Conservation (phyloP, 2,797 vertebrate species). For the Balearica regulorum region DNA sequence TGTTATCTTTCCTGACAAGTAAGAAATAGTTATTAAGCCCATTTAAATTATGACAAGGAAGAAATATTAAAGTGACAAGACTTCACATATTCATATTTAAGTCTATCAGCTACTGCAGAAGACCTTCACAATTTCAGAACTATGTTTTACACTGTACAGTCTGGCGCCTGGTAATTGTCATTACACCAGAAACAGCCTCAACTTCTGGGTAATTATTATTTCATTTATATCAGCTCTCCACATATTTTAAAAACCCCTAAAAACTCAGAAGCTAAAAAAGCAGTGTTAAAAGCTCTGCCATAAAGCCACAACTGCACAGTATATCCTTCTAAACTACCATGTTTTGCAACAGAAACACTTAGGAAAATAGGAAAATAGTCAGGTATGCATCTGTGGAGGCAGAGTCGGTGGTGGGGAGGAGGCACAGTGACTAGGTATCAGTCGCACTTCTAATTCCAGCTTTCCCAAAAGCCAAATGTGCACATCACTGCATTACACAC, state of each 20-base stretch:
- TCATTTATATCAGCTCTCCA: background rate
- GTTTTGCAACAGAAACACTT: background rate
- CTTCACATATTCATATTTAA: background rate
- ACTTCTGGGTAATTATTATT: background rate
- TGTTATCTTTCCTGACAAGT: background rate
- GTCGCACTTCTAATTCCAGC: background rate
- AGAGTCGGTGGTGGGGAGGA: background rate
- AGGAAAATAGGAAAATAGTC: background rate
- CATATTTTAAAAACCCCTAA: background rate
- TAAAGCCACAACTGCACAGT: background rate
- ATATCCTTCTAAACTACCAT: background rate
- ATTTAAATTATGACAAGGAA: background rate
- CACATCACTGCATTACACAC: background rate
- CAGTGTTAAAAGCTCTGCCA: background rate
- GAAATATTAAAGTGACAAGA: background rate
- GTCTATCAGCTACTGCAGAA: background rate
- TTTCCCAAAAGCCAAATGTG: background rate
- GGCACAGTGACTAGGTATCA: background rate
- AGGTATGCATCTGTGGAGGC: background rate
- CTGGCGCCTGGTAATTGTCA: background rate
- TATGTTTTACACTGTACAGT: background rate
- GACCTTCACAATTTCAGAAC: background rate
- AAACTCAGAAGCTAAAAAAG: background rate
- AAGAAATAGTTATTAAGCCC: background rate
- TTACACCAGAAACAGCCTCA: background rate